Evolutionary conservation across 2,888 invertebrate species (phyloP), one percentile per base, ranked within the genome.

Genomic region (Drosophila prostipennis): DNA sequence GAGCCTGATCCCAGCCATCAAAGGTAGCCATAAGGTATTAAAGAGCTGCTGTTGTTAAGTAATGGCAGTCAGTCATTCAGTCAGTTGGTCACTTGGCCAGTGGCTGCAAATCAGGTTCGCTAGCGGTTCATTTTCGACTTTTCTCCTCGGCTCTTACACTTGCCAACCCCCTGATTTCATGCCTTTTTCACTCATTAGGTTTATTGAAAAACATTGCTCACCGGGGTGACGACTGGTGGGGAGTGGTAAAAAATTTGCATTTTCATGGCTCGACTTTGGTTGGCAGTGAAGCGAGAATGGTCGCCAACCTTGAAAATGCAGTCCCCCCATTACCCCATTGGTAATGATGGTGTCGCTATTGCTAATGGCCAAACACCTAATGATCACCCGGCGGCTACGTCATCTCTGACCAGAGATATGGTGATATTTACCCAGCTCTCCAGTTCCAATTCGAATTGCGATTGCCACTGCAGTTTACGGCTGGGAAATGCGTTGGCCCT

Each of bases 111-210:
- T 81, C 79, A 77, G 73, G 75, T 72, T 79, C 69, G 56, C 68
- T 72, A 57, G 59, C 75, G 54, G 52, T 59, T 63, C 40, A 71
- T 64, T 55, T 55, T 52, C 46, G 37, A 23, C 64, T 60, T 52
- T 46, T 40, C 48, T 49, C 37, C 36, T 16, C 48, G 13, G 23
- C 32, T 10, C 11, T n/a, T 32, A 32, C 14, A 32, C 14, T 23
- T 23, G 3, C 19, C 19, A 19, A 19, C 19, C 19, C 19, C 19
- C 19, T 3, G 19, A 2, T 74, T 76, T 83, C 74, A 78, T 83
- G 87, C 65, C 76, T 71, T 49, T 80, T 74, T 70, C 53, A 76
- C 67, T 71, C 76, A 88, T 86, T 83, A 74, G 76, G 64, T 74
- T 76, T 72, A 82, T 77, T 88, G 79, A 63, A 76, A 69, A 76